phyloP scores from a whole-genome alignment of 2,888 invertebrate species.

The Mythimna ferrago region DNA sequence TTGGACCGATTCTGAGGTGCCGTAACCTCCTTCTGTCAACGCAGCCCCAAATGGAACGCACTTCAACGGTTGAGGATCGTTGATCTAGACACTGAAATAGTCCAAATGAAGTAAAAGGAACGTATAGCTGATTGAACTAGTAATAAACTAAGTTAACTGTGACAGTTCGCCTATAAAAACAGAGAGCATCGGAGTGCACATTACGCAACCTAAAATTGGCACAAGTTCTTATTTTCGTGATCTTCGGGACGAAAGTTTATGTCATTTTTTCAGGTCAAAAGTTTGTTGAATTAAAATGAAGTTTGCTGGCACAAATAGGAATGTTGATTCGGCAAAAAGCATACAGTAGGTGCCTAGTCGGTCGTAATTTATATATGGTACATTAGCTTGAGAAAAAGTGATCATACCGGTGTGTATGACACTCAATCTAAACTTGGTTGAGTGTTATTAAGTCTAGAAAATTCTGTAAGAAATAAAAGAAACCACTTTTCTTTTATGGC shows the following conservation, averaged over 20 bases:
- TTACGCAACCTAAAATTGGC: constrained; percentile 39
- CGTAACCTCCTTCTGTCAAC: neutral
- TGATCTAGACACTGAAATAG: constrained; percentile 4
- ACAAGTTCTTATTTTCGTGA: constrained; percentile 16
- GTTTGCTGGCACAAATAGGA: constrained; percentile 11
- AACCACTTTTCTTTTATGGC: no score
- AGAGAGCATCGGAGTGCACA: constrained; percentile 18
- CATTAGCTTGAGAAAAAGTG: neutral
- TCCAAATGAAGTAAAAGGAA: constrained; percentile 31
- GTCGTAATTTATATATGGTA: neutral
- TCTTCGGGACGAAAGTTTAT: constrained; percentile 10
- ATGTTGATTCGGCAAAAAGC: neutral
- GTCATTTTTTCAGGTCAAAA: neutral
- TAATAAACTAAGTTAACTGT: constrained; percentile 40
- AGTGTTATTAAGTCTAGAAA: neutral
- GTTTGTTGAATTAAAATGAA: constrained; percentile 3
- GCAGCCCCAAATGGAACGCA: neutral
- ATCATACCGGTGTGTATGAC: neutral
- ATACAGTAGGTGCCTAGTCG: neutral
- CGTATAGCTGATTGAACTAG: constrained; percentile 40
- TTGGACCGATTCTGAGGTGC: neutral
- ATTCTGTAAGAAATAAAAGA: neutral
- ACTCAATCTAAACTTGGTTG: neutral
- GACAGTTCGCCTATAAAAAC: constrained; percentile 37
- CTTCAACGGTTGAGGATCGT: neutral